Conservation (phyloP, 2,888 invertebrate genomes). For the Alsophila aescularia region DNA sequence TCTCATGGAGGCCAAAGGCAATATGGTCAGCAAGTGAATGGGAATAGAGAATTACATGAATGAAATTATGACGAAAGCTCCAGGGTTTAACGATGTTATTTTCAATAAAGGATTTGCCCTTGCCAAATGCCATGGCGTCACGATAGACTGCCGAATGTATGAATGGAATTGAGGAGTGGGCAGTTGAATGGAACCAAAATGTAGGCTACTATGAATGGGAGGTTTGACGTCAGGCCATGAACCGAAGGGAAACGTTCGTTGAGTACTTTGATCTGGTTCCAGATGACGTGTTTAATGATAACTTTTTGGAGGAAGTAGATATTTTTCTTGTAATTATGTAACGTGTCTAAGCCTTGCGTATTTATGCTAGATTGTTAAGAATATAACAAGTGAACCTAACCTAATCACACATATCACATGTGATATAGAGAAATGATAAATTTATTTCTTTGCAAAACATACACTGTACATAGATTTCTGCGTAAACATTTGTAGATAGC, state of each 20-base stretch:
- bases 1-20: background rate
- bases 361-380: too few relatives aligned
- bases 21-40: constrained; percentile 1
- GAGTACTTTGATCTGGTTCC: constrained; percentile 9
- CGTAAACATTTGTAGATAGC: too few relatives aligned
- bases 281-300: too few relatives aligned
- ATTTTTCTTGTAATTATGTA: background rate
- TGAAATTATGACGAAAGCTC: constrained; percentile 13
- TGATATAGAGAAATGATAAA: too few relatives aligned
- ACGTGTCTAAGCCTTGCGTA: too few relatives aligned
- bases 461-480: too few relatives aligned
- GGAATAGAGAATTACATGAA: constrained; percentile 9
- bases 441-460: too few relatives aligned
- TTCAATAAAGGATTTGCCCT: constrained; percentile 21
- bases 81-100: constrained; percentile 19
- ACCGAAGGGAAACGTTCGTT: background rate
- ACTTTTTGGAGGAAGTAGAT: constrained; percentile 19
- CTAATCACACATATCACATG: too few relatives aligned
- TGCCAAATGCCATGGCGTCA: constrained; percentile 19
- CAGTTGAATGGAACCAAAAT: constrained; percentile 24
- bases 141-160: constrained; percentile 9
- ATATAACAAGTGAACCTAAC: too few relatives aligned
- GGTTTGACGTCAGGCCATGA: constrained; percentile 14
- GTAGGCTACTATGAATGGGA: constrained; percentile 15
- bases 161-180: constrained; percentile 26